These are phyloP conservation scores for Dissostichus mawsoni DNA, from an alignment of 2,113 vertebrate genomes.

Conservation along the genomic window DNA sequence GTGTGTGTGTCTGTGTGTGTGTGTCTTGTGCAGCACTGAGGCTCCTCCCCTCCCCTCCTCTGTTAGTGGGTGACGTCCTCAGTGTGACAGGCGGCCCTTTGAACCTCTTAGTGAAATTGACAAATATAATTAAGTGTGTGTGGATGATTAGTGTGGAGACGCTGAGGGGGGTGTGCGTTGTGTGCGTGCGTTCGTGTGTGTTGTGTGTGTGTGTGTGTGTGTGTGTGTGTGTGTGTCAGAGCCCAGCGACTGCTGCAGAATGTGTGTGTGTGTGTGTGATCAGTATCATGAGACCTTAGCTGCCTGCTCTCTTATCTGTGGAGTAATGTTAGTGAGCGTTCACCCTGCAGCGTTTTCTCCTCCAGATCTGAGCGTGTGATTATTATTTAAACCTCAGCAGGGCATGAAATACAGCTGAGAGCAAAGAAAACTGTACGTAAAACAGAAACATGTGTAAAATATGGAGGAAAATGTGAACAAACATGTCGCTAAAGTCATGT, in stretches of 20 bases:
- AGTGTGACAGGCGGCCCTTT: conserved; percentile 65
- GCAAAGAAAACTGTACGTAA: too few species aligned
- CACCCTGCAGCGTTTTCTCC: conserved; percentile 5
- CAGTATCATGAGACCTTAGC: neutral
- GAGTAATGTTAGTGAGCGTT: conserved; percentile 14
- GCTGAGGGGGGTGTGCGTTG: neutral
- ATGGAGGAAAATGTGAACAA: too few species aligned
- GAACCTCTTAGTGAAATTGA: conserved; percentile 79
- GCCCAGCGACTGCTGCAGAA: conserved; percentile 28
- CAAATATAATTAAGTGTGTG: conserved; percentile 70
- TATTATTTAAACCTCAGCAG: conserved; percentile 13
- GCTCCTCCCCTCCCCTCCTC: conserved; percentile 35
- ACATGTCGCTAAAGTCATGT: too few species aligned
- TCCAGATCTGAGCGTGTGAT: conserved; percentile 9
- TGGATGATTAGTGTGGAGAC: conserved; percentile 69
- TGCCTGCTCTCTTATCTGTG: neutral
- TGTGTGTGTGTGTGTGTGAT: neutral
- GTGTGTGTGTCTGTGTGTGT: conserved; percentile 3
- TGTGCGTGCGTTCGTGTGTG: too few species aligned
- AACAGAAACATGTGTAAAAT: too few species aligned
- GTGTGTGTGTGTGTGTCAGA: too few species aligned
- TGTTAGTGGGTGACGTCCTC: conserved; percentile 42
- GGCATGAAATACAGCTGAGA: neutral
- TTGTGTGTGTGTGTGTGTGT: too few species aligned
- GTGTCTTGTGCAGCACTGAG: conserved; percentile 21